Evolutionary conservation across 2,113 vertebrate species (phyloP).

Genomic region (Anseranas semipalmata): DNA sequence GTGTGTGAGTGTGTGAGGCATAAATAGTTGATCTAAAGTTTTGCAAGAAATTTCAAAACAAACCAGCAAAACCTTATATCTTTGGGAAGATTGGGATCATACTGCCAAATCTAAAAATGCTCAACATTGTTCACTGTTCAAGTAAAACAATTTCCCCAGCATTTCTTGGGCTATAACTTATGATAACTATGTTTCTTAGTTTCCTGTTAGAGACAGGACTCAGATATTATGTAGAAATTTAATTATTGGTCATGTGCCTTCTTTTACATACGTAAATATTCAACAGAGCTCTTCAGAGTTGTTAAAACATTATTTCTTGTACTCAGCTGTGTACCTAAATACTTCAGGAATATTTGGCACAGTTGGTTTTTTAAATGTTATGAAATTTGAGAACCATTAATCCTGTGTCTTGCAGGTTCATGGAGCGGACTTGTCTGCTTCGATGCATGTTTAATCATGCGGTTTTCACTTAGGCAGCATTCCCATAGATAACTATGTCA

Average conservation of each 20-base stretch:
- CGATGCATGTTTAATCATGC: neutral
- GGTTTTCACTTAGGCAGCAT: neutral
- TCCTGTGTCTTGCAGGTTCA: neutral
- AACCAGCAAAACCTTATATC: neutral
- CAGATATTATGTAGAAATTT: neutral
- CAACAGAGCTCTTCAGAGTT: neutral
- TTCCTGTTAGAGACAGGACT: neutral
- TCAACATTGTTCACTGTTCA: neutral
- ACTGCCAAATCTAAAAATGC: neutral
- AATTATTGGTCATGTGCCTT: neutral
- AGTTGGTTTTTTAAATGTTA: neutral
- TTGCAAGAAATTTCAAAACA: constrained; percentile 20
- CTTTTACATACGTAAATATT: constrained; percentile 4
- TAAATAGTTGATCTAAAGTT: constrained; percentile 5
- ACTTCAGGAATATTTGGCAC: neutral
- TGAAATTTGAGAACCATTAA: neutral
- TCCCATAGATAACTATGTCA: neutral
- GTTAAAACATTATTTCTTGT: neutral
- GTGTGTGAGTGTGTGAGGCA: neutral
- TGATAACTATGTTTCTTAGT: neutral
- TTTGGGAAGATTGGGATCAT: neutral
- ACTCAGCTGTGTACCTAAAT: neutral
- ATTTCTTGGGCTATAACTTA: neutral
- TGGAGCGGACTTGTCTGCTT: neutral
- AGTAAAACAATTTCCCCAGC: neutral